These are phyloP conservation scores for Diacarnus erythraeanus DNA, from an alignment of 37 sponge, comb jelly and placozoan genomes.

Conservation along the genomic window DNA sequence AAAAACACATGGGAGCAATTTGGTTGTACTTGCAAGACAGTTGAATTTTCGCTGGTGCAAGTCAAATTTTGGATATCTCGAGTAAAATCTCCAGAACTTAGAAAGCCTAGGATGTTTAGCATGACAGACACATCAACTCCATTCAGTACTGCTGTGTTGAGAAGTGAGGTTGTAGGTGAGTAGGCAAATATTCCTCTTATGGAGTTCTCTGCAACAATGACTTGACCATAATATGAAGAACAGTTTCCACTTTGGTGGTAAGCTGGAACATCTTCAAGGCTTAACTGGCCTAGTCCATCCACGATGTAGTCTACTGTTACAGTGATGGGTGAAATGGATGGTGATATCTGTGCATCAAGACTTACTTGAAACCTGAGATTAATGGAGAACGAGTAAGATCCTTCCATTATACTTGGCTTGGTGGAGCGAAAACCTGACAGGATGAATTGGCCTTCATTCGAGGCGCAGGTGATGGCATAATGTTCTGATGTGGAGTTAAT, in stretches of 20 bases:
- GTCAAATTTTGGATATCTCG: not conserved
- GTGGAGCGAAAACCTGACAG: slow-evolving; percentile 27
- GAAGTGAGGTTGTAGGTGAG: slow-evolving; percentile 16
- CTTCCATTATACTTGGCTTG: not conserved
- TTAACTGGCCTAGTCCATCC: not conserved
- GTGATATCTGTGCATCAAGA: not conserved
- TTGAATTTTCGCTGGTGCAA: slow-evolving; percentile 36
- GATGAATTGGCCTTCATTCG: not conserved
- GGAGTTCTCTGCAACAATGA: slow-evolving; percentile 15
- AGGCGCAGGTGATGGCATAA: not conserved
- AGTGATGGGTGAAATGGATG: not conserved
- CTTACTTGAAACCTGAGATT: not conserved
- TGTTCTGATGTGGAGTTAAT: not conserved
- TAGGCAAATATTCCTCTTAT: slow-evolving; percentile 25
- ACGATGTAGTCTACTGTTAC: slow-evolving; percentile 48
- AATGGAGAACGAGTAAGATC: not conserved
- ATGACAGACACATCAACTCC: not conserved
- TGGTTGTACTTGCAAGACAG: slow-evolving; percentile 31
- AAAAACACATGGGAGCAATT: slow-evolving; percentile 54
- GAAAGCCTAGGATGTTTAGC: slow-evolving; percentile 30
- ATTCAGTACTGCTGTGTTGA: slow-evolving; percentile 67
- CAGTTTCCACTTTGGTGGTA: slow-evolving; percentile 32
- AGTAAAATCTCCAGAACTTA: slow-evolving; percentile 32
- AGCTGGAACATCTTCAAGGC: slow-evolving; percentile 13
- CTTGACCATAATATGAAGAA: slow-evolving; percentile 5